phyloP scores from a whole-genome alignment of 2,888 invertebrate species.

The Tetragonula carbonaria region DNA sequence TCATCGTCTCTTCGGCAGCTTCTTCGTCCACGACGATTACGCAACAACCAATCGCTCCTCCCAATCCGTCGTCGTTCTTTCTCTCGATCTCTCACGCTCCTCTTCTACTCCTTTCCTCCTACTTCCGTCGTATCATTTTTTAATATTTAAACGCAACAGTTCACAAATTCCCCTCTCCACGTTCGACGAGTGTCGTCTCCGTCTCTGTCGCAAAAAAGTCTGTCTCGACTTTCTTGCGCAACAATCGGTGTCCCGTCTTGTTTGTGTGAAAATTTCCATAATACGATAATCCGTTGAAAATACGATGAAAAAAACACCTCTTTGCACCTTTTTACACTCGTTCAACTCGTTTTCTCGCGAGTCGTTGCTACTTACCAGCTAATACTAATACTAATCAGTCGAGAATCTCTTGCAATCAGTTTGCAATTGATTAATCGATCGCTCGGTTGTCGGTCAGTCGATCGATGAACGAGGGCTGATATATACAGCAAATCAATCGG shows the following conservation, averaged over 20 bases:
- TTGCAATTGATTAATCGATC: not conserved
- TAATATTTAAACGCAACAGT: constrained; percentile 41
- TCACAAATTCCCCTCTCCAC: constrained; percentile 55
- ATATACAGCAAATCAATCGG: not conserved
- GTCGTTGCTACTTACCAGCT: not conserved
- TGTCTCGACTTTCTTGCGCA: too few species aligned
- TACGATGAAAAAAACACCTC: not conserved
- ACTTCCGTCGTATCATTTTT: constrained; percentile 42
- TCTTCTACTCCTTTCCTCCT: not conserved
- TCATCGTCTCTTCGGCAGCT: constrained; percentile 25
- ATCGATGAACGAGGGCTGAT: not conserved
- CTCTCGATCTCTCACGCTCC: not conserved
- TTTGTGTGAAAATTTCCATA: not conserved
- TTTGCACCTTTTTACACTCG: not conserved
- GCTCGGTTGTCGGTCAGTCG: not conserved
- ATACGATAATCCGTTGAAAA: not conserved
- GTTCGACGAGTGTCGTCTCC: too few species aligned
- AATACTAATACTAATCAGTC: not conserved
- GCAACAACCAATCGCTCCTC: constrained; percentile 14
- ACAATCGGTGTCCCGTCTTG: not conserved
- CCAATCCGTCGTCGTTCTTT: constrained; percentile 25
- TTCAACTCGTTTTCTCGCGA: not conserved
- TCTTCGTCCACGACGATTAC: constrained; percentile 48
- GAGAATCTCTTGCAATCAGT: not conserved
- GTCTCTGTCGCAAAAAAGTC: not conserved